A percentile compares a stretch with the other conserved stretches of the same genome.
Evolutionary conservation across 2,888 invertebrate genomes (phyloP).

Genomic region (Aleiodes testaceus): DNA sequence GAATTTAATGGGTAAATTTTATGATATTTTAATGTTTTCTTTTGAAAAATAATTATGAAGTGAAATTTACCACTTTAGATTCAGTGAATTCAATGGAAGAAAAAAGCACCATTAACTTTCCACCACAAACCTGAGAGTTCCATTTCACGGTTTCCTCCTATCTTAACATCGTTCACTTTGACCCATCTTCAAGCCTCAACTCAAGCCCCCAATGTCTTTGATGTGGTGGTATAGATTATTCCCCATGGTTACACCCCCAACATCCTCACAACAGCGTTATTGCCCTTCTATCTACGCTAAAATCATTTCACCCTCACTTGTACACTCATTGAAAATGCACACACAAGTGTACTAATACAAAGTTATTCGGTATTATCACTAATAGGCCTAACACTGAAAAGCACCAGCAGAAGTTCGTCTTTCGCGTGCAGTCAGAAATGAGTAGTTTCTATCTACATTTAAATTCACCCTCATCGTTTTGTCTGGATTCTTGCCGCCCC

Average conservation of each 20-base stretch:
- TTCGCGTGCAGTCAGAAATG: constrained; percentile 18
- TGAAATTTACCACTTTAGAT: no score
- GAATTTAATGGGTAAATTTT: no score
- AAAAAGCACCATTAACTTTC: no score
- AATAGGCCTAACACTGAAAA: constrained; percentile 5
- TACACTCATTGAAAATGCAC: constrained; percentile 26
- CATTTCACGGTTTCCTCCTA: no score
- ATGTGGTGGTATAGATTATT: constrained; percentile 20
- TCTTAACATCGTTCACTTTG: no score
- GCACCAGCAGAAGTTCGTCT: constrained; percentile 20
- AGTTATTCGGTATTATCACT: neutral
- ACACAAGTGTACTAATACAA: constrained; percentile 17
- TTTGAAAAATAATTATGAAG: no score
- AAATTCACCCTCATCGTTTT: constrained; percentile 26
- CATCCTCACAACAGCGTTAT: neutral
- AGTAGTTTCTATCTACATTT: constrained; percentile 24
- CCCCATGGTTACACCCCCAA: constrained; percentile 25
- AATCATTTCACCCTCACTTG: constrained; percentile 20
- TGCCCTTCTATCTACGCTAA: constrained; percentile 13
- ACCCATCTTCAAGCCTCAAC: no score
- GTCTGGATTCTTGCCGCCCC: neutral
- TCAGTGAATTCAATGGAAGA: no score
- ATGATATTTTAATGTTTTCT: no score
- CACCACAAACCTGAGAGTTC: no score
- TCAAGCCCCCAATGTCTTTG: constrained; percentile 2